Evolutionary conservation across 1,140 invertebrate genomes (phyloP).

Genomic region (Luehdorfia chinensis): DNA sequence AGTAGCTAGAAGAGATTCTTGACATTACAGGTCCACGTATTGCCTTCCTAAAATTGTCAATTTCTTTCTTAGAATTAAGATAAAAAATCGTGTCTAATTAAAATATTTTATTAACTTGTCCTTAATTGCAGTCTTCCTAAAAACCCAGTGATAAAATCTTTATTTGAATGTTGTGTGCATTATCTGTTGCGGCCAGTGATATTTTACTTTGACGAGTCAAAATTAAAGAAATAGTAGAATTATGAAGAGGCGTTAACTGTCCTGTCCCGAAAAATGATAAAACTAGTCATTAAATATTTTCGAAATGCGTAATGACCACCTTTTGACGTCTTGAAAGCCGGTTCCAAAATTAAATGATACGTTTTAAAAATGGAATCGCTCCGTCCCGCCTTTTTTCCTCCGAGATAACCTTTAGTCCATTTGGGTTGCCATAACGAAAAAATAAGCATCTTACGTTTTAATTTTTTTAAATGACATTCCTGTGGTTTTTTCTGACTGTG

Average conservation of each 20-base stretch:
- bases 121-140: slow-evolving; percentile 2
- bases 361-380: slow-evolving; percentile 77
- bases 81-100: too few species aligned
- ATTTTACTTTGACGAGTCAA: not conserved
- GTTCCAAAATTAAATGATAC: slow-evolving; percentile 76
- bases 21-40: too few species aligned
- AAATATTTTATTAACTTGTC: too few species aligned
- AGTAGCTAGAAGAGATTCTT: too few species aligned
- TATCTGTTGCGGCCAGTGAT: not conserved
- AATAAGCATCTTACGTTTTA: slow-evolving; percentile 63
- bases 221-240: slow-evolving; percentile 31
- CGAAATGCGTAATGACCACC: slow-evolving; percentile 73
- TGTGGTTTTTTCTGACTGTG: slow-evolving; percentile 70
- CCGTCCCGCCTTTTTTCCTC: slow-evolving; percentile 73
- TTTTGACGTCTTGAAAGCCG: slow-evolving; percentile 74
- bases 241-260: slow-evolving; percentile 55
- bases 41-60: too few species aligned
- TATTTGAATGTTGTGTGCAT: too few species aligned
- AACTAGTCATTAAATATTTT: slow-evolving; percentile 46
- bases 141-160: slow-evolving; percentile 4
- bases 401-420: slow-evolving; percentile 74
- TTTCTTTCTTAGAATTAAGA: too few species aligned
- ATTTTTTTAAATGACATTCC: slow-evolving; percentile 76
- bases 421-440: slow-evolving; percentile 62
- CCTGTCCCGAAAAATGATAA: slow-evolving; percentile 43